These are phyloP conservation scores for Malurus leucopterus DNA, from an alignment of 2,797 vertebrate genomes.

Conservation along the genomic window DNA sequence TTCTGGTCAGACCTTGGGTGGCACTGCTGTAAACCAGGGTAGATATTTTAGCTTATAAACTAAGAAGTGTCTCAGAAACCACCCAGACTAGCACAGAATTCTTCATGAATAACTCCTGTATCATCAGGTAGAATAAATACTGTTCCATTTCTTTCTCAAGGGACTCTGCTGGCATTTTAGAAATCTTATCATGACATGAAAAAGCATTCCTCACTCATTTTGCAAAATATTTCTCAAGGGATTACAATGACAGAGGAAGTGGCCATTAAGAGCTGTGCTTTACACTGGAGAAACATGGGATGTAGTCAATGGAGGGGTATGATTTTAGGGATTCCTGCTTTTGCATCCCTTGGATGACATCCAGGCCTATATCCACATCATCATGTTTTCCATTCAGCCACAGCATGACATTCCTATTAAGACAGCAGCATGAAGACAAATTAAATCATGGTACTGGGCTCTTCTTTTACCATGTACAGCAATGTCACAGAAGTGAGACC, in stretches of 20 bases:
- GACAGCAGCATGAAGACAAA: not conserved
- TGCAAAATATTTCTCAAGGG: not conserved
- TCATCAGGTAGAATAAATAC: not conserved
- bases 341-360: not conserved
- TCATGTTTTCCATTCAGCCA: not conserved
- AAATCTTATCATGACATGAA: not conserved
- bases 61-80: not conserved
- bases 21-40: not conserved
- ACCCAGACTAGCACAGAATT: fast-evolving
- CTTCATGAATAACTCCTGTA: not conserved
- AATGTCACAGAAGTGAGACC: not conserved
- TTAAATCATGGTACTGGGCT: not conserved
- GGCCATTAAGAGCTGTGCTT: not conserved
- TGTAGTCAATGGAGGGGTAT: not conserved
- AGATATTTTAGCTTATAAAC: not conserved
- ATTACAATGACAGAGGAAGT: not conserved
- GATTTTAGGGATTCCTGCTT: not conserved
- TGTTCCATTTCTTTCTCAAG: not conserved
- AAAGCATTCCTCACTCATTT: not conserved
- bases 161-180: not conserved
- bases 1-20: not conserved
- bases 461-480: not conserved
- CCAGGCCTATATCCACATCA: not conserved
- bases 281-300: not conserved
- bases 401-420: not conserved